Base-by-base conservation (phyloP, 2,113 vertebrate species). In the Ailuropoda melanoleuca region DNA sequence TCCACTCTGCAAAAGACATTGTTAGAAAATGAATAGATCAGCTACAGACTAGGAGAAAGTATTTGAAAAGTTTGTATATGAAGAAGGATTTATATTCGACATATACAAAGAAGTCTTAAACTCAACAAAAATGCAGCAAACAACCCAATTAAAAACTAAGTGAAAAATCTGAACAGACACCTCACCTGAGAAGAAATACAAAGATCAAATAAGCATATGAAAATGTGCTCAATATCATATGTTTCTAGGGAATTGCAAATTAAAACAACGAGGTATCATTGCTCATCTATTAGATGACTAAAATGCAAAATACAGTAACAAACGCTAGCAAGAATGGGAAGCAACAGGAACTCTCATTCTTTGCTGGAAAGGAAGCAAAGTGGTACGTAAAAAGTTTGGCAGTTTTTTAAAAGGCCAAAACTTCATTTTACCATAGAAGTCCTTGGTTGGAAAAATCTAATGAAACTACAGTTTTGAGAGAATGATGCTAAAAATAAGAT, bases 391-490 rank as follows among this genome's bases (percentile, higher is more conserved):
- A 29, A 8, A 6, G 1, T 53, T 48, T 34, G 50, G 0, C 1
- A 66, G 12, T 53, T 92, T 96, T 26, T 34, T 88, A 66, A 15
- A 58, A 83, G 88, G 50, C 4, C 10, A 53, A 72, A 97, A 53
- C 9, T 97, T 80, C 34, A 4, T 81, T 21, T 66, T 64, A 92
- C 11, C 21, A 84, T 19, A 77, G 78, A 72, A 37, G 60, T 7
- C 53, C 13, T 85, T 50, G 21, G 43, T 4, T 78, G 2, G 26
- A 70, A 85, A 96, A 46, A 78, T 64, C 31, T 9, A 72, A 19
- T 29, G 46, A 68, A 89, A 39, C 9, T 62, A 29, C 18, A 87
- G 3, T 56, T 72, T 23, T 34, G 13, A 62, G 17, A n/a, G 8
- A 55, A 88, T 4, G 18, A 75, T 60, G n/a, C 5, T 31, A 83